phyloP scores from a whole-genome alignment of 2,797 vertebrate genomes.

The Thripadectes ignobilis region DNA sequence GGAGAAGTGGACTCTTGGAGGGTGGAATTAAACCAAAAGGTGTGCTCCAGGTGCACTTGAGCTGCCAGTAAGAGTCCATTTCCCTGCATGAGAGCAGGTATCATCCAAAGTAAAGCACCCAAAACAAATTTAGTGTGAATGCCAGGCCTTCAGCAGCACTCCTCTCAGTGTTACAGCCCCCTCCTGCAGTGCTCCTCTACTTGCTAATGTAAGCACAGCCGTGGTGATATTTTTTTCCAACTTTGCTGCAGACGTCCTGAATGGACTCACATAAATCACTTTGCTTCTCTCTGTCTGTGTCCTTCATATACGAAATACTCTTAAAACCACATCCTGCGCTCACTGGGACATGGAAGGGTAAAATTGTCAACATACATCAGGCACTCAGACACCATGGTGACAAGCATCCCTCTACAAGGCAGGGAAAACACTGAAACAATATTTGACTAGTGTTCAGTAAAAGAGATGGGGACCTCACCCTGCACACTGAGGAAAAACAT shows the following conservation, averaged over 20 bases:
- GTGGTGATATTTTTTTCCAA: not conserved
- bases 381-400: not conserved
- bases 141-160: not conserved
- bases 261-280: slow-evolving; percentile 3
- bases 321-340: not conserved
- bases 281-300: not conserved
- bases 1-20: not conserved
- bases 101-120: not conserved
- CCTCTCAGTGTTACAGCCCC: not conserved
- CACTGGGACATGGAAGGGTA: not conserved
- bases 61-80: not conserved
- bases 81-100: not conserved
- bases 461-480: not conserved
- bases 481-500: not conserved
- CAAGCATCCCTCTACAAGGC: not conserved
- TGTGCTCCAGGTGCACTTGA: not conserved
- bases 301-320: slow-evolving; percentile 13
- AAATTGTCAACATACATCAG: slow-evolving; percentile 39
- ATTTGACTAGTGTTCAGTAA: not conserved
- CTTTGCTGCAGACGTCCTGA: not conserved
- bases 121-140: not conserved
- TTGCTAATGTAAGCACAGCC: not conserved
- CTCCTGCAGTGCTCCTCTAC: not conserved
- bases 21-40: not conserved
- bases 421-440: not conserved